Evolutionary conservation across 2,113 vertebrate genomes (phyloP).

Genomic region (Urocolius indicus): DNA sequence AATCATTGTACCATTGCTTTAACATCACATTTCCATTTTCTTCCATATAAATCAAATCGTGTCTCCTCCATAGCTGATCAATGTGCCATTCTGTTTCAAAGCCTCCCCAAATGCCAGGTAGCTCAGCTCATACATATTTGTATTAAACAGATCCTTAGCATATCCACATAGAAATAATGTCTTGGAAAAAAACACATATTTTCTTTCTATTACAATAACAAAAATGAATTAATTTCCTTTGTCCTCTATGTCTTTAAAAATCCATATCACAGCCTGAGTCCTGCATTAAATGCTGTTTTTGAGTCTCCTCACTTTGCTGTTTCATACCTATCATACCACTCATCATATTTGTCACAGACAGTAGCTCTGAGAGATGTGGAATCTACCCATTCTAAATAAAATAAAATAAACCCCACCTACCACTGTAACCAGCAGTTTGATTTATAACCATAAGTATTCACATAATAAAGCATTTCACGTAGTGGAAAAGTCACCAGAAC

Average conservation of each 20-base stretch:
- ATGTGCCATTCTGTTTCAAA: not conserved
- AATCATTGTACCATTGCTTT: not conserved
- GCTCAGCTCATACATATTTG: not conserved
- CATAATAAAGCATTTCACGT: not conserved
- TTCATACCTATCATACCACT: not conserved
- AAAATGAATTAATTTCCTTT: not conserved
- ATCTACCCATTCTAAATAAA: not conserved
- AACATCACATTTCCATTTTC: not conserved
- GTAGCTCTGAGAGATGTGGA: not conserved
- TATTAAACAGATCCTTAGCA: not conserved
- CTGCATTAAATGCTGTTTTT: not conserved
- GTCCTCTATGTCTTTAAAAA: not conserved
- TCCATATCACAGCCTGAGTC: not conserved
- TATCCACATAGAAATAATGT: not conserved
- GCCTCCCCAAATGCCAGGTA: not conserved
- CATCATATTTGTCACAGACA: not conserved
- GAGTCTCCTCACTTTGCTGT: not conserved
- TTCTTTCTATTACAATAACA: not conserved
- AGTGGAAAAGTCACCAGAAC: not conserved
- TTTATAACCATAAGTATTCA: not conserved
- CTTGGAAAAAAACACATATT: not conserved
- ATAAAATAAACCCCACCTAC: not conserved
- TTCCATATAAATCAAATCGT: not conserved
- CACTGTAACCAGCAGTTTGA: not conserved
- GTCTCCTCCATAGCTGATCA: not conserved